Conservation (phyloP, 1,140 invertebrate species). For the Cydia splendana region DNA sequence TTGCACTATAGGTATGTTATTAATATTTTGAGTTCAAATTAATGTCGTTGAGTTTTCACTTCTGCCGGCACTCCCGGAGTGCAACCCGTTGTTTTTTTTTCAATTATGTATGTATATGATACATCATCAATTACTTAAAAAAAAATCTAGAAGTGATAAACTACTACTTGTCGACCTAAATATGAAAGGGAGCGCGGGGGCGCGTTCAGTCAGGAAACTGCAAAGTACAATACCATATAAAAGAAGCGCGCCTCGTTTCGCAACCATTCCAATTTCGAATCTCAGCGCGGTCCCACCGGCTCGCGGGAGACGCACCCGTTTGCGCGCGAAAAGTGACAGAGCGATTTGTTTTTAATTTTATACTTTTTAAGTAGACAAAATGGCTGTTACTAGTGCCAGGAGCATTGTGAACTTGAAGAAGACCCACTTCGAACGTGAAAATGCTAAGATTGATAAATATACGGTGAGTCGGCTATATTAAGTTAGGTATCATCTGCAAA, state of each 20-base stretch:
- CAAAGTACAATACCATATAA: slow-evolving; percentile 63
- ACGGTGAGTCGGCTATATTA: slow-evolving; percentile 55
- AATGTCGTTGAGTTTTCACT: too few species aligned
- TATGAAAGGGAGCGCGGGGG: slow-evolving; percentile 66
- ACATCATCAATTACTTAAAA: too few species aligned
- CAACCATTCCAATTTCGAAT: slow-evolving; percentile 73
- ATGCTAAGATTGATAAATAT: slow-evolving; percentile 70
- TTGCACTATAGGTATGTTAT: too few species aligned
- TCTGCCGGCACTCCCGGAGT: too few species aligned
- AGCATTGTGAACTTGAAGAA: slow-evolving; percentile 70
- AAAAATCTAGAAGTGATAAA: too few species aligned
- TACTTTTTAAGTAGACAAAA: slow-evolving; percentile 50
- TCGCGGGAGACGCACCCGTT: slow-evolving; percentile 59
- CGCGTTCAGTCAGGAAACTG: slow-evolving; percentile 40
- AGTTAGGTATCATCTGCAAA: neutral
- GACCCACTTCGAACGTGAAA: slow-evolving; percentile 66
- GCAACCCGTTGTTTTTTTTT: too few species aligned
- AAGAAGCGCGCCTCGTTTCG: slow-evolving; percentile 69
- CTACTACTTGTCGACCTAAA: slow-evolving; percentile 28
- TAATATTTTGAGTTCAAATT: too few species aligned
- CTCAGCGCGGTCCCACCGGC: slow-evolving; percentile 65
- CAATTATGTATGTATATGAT: too few species aligned
- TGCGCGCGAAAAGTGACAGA: slow-evolving; percentile 65
- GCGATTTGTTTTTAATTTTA: slow-evolving; percentile 48
- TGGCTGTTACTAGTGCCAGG: slow-evolving; percentile 72